Percentiles rank a stretch among this genome's conserved stretches.
Conservation (phyloP, 2,888 invertebrate genomes). For the Schizotus pectinicornis region DNA sequence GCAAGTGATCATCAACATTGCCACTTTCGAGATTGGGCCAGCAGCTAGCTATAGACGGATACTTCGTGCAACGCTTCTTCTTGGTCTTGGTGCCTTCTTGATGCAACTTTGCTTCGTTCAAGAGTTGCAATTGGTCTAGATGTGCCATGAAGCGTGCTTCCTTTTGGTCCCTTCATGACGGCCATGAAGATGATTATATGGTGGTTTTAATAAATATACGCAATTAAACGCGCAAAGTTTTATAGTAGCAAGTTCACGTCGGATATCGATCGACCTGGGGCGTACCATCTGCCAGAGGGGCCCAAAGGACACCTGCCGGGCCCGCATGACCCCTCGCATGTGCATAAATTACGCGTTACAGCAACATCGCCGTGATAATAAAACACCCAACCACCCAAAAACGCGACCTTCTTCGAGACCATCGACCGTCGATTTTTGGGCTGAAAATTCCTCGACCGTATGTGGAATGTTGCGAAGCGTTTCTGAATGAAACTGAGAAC, state of each 20-base stretch:
- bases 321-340: constrained; percentile 51
- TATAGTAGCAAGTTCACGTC: constrained; percentile 25
- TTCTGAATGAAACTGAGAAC: too few relatives aligned
- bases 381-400: not conserved
- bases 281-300: constrained; percentile 38
- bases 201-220: constrained; percentile 5
- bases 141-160: too few relatives aligned
- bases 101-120: constrained; percentile 6
- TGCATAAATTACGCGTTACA: constrained; percentile 41
- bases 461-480: too few relatives aligned
- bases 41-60: too few relatives aligned
- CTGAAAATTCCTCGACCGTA: too few relatives aligned
- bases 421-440: not conserved
- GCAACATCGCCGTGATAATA: constrained; percentile 18
- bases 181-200: not conserved
- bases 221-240: constrained; percentile 21
- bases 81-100: constrained; percentile 27
- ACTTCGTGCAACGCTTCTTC: too few relatives aligned
- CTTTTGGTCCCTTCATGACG: not conserved
- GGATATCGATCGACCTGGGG: constrained; percentile 27
- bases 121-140: too few relatives aligned
- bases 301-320: constrained; percentile 50
- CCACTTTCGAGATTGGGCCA: constrained; percentile 3
- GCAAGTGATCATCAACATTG: constrained; percentile 12
- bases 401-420: not conserved